phyloP scores from a whole-genome alignment of 1,140 invertebrate genomes.

The Diprion similis region DNA sequence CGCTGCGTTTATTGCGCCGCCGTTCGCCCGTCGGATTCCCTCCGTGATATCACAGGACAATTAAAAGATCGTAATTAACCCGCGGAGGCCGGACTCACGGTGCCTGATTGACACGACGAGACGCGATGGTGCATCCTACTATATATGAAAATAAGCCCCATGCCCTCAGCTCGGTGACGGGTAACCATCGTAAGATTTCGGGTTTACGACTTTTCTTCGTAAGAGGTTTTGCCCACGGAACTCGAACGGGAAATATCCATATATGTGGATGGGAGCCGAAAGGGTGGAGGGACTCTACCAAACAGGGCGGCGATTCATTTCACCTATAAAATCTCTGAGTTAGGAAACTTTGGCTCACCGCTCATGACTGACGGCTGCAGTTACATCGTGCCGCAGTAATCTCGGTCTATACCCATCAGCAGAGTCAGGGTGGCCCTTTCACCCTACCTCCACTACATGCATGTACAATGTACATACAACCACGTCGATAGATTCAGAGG shows the following conservation, averaged over 20 bases:
- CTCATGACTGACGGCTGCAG: no score
- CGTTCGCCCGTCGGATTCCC: neutral
- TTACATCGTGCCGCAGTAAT: no score
- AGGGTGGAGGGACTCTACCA: no score
- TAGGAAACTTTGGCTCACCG: neutral
- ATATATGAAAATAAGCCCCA: neutral
- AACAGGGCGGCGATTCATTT: neutral
- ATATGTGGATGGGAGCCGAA: no score
- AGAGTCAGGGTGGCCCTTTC: no score
- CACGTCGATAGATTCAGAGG: neutral
- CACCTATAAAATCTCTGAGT: neutral
- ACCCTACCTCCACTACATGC: neutral
- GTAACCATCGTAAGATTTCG: neutral
- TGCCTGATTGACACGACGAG: neutral
- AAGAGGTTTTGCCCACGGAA: no score
- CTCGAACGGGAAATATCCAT: no score
- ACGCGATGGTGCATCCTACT: neutral
- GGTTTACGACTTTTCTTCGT: neutral
- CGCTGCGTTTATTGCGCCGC: neutral
- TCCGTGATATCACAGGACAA: neutral
- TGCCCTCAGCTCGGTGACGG: neutral
- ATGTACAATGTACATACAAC: neutral
- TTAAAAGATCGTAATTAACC: conserved; percentile 1
- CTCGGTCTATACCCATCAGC: no score
- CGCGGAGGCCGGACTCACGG: neutral